A percentile compares a stretch with the other conserved stretches of the same genome.
Evolutionary conservation across 2,113 vertebrate genomes (phyloP).

Genomic region (Noturus placidus): DNA sequence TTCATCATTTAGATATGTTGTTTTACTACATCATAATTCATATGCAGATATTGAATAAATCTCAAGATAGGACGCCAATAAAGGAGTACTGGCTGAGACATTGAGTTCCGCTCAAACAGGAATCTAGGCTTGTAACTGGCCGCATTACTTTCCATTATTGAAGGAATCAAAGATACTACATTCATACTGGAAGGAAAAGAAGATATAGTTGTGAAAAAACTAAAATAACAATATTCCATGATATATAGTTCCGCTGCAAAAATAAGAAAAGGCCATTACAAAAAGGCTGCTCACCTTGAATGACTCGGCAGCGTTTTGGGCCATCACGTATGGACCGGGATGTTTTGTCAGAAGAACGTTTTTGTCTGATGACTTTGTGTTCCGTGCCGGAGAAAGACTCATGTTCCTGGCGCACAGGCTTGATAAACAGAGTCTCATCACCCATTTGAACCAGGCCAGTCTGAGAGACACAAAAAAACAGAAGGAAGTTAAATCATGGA

Average conservation of each 20-base stretch:
- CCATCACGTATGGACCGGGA: background rate
- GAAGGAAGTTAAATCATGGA: constrained; percentile 6
- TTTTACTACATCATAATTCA: background rate
- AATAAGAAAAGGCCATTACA: background rate
- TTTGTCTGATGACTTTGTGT: constrained; percentile 76
- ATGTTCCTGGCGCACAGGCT: constrained; percentile 75
- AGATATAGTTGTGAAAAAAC: background rate
- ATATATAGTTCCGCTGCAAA: background rate
- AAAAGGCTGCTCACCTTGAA: constrained; percentile 78
- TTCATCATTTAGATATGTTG: background rate
- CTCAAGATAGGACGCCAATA: background rate
- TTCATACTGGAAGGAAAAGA: background rate
- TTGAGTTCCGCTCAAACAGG: background rate
- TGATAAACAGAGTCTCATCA: constrained; percentile 82
- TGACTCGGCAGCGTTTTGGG: constrained; percentile 71
- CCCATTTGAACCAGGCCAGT: constrained; percentile 85
- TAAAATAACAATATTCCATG: no score
- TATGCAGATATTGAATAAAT: background rate
- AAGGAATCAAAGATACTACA: background rate
- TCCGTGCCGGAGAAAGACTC: constrained; percentile 75
- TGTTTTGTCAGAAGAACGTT: constrained; percentile 58
- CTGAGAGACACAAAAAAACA: constrained; percentile 66
- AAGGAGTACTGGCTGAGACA: background rate
- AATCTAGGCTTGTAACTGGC: background rate
- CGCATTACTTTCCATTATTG: background rate